These are phyloP conservation scores for Chydorus sphaericus DNA, from an alignment of 2,888 invertebrate species.

Conservation along the genomic window DNA sequence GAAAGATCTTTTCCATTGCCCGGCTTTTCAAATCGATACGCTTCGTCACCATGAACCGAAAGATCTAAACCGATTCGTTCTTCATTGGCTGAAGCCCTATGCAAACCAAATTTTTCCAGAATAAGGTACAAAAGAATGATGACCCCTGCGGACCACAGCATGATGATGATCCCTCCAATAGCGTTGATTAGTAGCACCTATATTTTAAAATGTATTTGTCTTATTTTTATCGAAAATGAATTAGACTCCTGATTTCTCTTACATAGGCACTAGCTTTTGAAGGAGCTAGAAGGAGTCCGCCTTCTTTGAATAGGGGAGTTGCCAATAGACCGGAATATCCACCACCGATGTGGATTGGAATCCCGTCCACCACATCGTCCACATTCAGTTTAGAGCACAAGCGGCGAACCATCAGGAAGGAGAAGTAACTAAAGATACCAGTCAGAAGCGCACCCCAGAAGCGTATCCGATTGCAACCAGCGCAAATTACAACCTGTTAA, in stretches of 20 bases:
- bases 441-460: slow-evolving; percentile 31
- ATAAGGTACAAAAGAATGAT: neutral
- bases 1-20: no score
- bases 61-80: neutral
- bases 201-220: neutral
- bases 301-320: neutral
- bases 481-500: slow-evolving; percentile 32
- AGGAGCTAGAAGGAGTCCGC: neutral
- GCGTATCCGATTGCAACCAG: slow-evolving; percentile 31
- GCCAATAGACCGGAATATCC: neutral
- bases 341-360: neutral
- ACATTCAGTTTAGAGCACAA: no score
- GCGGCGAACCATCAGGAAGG: slow-evolving; percentile 27
- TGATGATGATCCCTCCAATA: neutral
- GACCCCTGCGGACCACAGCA: neutral
- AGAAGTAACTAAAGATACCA: slow-evolving; percentile 30
- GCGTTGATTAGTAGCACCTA: neutral
- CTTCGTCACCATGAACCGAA: no score
- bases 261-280: neutral
- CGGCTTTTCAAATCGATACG: no score
- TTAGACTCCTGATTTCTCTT: no score
- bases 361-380: neutral
- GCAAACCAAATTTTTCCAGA: neutral
- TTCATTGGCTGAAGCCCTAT: neutral
- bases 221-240: no score